Evolutionary conservation across 35 echinoderm and acorn worm species (phyloP).

Genomic region (Lytechinus variegatus): DNA sequence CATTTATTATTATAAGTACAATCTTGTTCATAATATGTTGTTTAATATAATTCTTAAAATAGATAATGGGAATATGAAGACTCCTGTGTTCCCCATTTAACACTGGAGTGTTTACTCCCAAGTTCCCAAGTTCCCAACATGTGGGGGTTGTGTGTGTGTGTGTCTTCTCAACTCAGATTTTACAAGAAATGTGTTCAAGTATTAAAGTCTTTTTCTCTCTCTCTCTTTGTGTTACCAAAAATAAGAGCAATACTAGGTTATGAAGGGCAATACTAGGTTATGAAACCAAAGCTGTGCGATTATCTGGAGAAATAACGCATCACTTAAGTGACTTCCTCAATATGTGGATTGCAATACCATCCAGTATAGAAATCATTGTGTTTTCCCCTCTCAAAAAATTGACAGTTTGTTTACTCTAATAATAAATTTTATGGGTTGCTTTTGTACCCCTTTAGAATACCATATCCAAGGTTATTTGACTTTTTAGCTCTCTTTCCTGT

Average conservation of each 20-base stretch:
- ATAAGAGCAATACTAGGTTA: not conserved
- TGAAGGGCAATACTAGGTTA: not conserved
- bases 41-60: no score
- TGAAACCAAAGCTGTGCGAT: not conserved
- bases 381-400: not conserved
- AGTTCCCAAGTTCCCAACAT: no score
- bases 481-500: not conserved
- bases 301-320: not conserved
- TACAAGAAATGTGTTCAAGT: not conserved
- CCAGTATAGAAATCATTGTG: not conserved
- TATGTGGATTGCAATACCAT: not conserved
- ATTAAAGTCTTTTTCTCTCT: not conserved
- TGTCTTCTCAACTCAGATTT: no score
- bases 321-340: not conserved
- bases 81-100: no score
- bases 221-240: not conserved
- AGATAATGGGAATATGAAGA: no score
- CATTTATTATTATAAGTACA: no score
- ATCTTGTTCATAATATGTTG: no score
- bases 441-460: no score
- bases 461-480: not conserved
- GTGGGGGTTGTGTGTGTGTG: no score
- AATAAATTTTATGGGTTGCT: not conserved
- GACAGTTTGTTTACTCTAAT: slow-evolving; percentile 5
- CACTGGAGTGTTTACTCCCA: no score